phyloP scores from a whole-genome alignment of 1,140 invertebrate species.

The Pseudomyrmex gracilis region DNA sequence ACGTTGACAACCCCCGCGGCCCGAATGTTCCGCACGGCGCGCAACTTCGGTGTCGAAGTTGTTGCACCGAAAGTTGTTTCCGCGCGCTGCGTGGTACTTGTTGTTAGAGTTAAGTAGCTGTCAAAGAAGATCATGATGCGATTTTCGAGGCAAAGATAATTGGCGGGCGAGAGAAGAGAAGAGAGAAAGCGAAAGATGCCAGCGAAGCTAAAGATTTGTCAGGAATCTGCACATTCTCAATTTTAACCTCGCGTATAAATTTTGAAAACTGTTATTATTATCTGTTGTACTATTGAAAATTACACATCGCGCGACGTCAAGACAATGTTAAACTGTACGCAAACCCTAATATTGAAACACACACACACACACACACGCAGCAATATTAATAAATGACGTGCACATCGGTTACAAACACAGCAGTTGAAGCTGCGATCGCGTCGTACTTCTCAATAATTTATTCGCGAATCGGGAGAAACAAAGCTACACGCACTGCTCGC shows the following conservation, averaged over 20 bases:
- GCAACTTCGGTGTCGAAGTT: background rate
- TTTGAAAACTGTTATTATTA: too few relatives aligned
- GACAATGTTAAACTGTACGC: background rate
- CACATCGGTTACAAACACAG: background rate
- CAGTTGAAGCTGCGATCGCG: too few relatives aligned
- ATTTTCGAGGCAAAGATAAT: constrained; percentile 41
- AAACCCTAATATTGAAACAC: too few relatives aligned
- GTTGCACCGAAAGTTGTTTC: background rate
- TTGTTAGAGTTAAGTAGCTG: constrained; percentile 50
- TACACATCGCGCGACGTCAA: too few relatives aligned
- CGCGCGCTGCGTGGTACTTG: constrained; percentile 24
- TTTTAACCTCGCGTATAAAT: too few relatives aligned
- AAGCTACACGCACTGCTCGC: constrained; percentile 4
- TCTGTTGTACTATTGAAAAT: too few relatives aligned
- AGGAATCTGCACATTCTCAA: background rate
- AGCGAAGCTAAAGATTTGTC: background rate
- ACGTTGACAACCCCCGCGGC: constrained; percentile 52
- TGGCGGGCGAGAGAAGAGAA: constrained; percentile 14
- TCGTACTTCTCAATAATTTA: constrained; percentile 10
- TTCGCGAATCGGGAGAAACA: constrained; percentile 9
- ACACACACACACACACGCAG: too few relatives aligned
- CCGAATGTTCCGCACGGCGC: background rate
- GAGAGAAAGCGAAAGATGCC: background rate
- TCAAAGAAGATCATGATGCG: constrained; percentile 7
- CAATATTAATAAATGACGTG: too few relatives aligned